A percentile compares a stretch with the other conserved stretches of the same genome.
These are phyloP conservation scores for Gallinago solitaria DNA, from an alignment of 2,797 vertebrate genomes.

Conservation along the genomic window DNA sequence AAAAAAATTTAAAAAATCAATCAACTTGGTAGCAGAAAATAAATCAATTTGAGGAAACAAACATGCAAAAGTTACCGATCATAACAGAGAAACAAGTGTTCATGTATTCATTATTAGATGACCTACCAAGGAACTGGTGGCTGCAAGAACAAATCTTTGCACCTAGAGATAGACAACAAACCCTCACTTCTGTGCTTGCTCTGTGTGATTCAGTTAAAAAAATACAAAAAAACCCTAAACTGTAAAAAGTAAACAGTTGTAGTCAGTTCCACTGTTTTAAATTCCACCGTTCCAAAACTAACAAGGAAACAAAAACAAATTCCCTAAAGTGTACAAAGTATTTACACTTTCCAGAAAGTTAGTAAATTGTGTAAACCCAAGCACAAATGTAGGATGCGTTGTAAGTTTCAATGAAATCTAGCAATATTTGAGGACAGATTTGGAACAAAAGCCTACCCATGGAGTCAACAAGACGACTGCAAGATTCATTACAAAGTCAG, in stretches of 20 bases:
- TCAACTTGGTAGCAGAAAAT: neutral
- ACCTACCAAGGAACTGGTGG: neutral
- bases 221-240: neutral
- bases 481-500: slow-evolving; percentile 67
- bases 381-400: neutral
- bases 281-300: neutral
- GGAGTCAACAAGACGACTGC: slow-evolving; percentile 21
- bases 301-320: neutral
- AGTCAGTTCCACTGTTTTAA: neutral
- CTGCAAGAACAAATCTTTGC: neutral
- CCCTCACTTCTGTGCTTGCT: neutral
- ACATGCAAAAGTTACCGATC: neutral
- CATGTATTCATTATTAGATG: neutral
- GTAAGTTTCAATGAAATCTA: neutral
- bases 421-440: neutral
- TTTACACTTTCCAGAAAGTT: neutral
- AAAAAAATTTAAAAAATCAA: neutral
- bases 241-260: neutral
- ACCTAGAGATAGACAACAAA: neutral
- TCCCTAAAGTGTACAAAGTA: neutral
- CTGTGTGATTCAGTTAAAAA: neutral
- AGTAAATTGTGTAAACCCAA: neutral
- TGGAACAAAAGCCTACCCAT: slow-evolving; percentile 47
- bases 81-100: neutral
- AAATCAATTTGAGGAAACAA: neutral